Percentiles rank a stretch among this genome's conserved stretches.
These are phyloP conservation scores for Eupleurogrammus muticus DNA, from an alignment of 2,797 vertebrate species.

Conservation along the genomic window DNA sequence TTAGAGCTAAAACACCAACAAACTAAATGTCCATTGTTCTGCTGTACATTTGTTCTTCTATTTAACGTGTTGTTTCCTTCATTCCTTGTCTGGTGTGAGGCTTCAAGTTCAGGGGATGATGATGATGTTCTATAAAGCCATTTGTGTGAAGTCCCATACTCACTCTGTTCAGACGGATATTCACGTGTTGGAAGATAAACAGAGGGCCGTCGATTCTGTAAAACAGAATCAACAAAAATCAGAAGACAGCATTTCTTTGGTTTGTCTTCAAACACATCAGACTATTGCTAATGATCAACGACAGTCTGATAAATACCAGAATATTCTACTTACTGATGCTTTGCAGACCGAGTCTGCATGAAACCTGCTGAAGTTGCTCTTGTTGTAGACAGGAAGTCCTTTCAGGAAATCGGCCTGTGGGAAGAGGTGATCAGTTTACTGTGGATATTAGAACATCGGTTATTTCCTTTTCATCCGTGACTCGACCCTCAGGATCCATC, in stretches of 20 bases:
- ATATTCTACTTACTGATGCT: slow-evolving; percentile 91
- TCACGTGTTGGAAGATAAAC: slow-evolving; percentile 97
- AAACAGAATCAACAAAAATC: slow-evolving; percentile 21
- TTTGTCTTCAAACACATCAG: neutral
- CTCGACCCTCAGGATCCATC: neutral
- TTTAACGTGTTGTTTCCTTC: no score
- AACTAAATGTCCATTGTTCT: no score
- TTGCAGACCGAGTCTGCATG: slow-evolving; percentile 98
- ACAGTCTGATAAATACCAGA: neutral
- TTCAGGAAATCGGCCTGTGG: slow-evolving; percentile 97
- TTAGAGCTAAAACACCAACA: no score
- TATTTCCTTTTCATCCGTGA: neutral
- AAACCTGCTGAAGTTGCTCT: slow-evolving; percentile 98
- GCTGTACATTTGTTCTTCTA: no score
- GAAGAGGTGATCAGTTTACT: slow-evolving; percentile 12
- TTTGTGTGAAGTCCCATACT: no score
- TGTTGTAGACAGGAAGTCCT: slow-evolving; percentile 98
- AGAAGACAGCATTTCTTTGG: neutral
- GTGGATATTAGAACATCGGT: no score
- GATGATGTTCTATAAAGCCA: no score
- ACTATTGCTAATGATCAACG: no score
- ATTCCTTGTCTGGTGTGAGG: no score
- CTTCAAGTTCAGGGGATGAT: no score
- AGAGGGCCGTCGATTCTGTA: slow-evolving; percentile 94
- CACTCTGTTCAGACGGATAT: slow-evolving; percentile 98